A percentile compares a stretch with the other conserved stretches of the same genome.
phyloP scores from a whole-genome alignment of 2,888 invertebrate genomes.

The Aporophyla lueneburgensis region DNA sequence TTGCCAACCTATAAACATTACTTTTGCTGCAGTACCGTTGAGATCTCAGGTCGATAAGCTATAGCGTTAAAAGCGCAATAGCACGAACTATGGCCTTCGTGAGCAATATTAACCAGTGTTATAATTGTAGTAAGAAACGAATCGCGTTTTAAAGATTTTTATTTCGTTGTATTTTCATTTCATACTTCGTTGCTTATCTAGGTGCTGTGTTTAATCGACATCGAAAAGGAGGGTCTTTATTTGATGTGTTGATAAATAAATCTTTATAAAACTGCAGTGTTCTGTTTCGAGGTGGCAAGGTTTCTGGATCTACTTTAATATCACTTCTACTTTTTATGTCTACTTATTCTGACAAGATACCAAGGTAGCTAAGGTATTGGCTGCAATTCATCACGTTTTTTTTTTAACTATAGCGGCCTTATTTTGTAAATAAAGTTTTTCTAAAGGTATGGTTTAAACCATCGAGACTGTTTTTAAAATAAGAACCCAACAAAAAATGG shows the following conservation, averaged over 20 bases:
- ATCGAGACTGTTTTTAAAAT: too few relatives aligned
- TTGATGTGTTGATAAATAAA: not conserved
- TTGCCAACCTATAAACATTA: conserved; percentile 62
- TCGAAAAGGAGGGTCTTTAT: conserved; percentile 23
- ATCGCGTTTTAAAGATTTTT: conserved; percentile 54
- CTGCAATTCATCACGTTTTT: not conserved
- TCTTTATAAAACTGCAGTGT: not conserved
- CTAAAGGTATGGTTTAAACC: too few relatives aligned
- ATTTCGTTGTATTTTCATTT: conserved; percentile 32
- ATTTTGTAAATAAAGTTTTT: too few relatives aligned
- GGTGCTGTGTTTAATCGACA: conserved; percentile 31
- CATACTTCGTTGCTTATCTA: conserved; percentile 35
- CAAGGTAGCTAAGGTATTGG: not conserved
- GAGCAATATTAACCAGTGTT: conserved; percentile 64
- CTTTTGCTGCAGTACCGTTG: conserved; percentile 65
- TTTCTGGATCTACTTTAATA: not conserved
- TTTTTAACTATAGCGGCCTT: not conserved
- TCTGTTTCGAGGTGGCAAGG: not conserved
- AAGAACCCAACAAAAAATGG: too few relatives aligned
- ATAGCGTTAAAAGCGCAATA: conserved; percentile 71
- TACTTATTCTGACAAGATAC: not conserved
- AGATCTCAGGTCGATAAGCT: conserved; percentile 66
- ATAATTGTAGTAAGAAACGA: conserved; percentile 66
- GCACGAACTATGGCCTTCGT: conserved; percentile 67
- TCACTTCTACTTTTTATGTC: not conserved